phyloP scores from a whole-genome alignment of 2,888 invertebrate species.

The Hyles lineata region DNA sequence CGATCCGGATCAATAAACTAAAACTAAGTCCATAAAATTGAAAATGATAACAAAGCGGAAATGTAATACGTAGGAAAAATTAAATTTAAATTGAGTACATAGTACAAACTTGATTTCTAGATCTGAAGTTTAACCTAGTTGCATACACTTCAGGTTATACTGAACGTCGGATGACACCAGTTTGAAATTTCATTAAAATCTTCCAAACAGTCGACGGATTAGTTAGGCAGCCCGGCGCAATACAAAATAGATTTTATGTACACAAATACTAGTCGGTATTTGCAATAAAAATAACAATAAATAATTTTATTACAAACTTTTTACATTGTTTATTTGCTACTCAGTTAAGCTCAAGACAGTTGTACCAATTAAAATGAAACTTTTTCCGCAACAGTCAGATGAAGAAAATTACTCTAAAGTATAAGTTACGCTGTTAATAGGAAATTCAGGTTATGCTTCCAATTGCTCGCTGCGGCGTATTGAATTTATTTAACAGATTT shows the following conservation, averaged over 20 bases:
- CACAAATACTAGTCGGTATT: neutral
- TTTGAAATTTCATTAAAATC: constrained; percentile 34
- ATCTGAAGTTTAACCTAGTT: constrained; percentile 24
- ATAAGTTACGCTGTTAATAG: constrained; percentile 2
- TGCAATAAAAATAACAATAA: neutral
- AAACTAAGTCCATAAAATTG: neutral
- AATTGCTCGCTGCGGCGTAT: neutral
- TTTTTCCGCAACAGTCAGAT: constrained; percentile 11
- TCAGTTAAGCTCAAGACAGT: constrained; percentile 18
- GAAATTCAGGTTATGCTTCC: constrained; percentile 10
- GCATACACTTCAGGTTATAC: constrained; percentile 18
- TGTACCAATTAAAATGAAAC: constrained; percentile 27
- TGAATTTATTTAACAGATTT: neutral
- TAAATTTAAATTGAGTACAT: constrained; percentile 9
- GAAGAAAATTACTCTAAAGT: constrained; percentile 7
- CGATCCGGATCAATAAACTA: too few species aligned
- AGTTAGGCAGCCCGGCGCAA: neutral
- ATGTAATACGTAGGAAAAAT: constrained; percentile 26
- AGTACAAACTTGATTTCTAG: constrained; percentile 20
- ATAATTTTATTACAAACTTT: constrained; percentile 19
- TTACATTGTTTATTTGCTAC: constrained; percentile 24
- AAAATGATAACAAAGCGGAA: neutral
- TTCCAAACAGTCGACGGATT: constrained; percentile 30
- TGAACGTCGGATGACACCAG: constrained; percentile 18
- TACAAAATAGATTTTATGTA: constrained; percentile 5